Percentiles rank a stretch among this genome's conserved stretches.
These are phyloP conservation scores for Ischnus inquisitorius DNA, from an alignment of 2,888 invertebrate species.

Conservation along the genomic window DNA sequence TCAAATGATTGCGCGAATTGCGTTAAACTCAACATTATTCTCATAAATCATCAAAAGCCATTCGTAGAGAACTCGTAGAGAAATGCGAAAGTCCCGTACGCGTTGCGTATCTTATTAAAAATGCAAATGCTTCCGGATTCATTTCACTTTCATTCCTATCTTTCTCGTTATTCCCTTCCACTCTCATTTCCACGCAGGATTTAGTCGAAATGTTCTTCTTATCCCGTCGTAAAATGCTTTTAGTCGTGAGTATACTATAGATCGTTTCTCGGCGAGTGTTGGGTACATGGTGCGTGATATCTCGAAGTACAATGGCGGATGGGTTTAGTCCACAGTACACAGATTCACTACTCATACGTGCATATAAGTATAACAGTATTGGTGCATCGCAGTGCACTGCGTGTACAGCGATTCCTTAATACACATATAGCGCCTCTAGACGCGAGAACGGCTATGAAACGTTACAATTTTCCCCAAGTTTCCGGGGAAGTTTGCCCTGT, in stretches of 20 bases:
- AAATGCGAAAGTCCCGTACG: conserved; percentile 49
- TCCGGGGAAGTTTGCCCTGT: conserved; percentile 78
- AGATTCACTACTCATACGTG: conserved; percentile 33
- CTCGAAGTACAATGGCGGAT: conserved; percentile 60
- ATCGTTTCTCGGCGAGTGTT: conserved; percentile 30
- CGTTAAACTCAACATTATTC: not conserved
- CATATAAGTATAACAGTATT: conserved; percentile 32
- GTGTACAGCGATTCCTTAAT: not conserved
- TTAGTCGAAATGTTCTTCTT: conserved; percentile 67
- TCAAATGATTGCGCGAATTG: not conserved
- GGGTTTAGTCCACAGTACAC: conserved; percentile 14
- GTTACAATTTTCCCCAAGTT: conserved; percentile 79
- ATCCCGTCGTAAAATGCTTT: conserved; percentile 68
- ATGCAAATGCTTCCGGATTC: conserved; percentile 62
- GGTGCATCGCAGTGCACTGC: conserved; percentile 22
- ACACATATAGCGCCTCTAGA: conserved; percentile 31
- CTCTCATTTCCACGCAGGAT: conserved; percentile 67
- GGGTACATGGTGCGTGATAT: conserved; percentile 61
- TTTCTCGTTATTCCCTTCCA: conserved; percentile 59
- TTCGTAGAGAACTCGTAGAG: conserved; percentile 2
- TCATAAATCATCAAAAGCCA: not conserved
- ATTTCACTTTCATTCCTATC: conserved; percentile 6
- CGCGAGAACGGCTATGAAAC: conserved; percentile 73
- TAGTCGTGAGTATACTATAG: conserved; percentile 51
- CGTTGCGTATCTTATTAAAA: conserved; percentile 65